Conservation (phyloP, 1,140 invertebrate species). For the Ostrea denselamellosa region DNA sequence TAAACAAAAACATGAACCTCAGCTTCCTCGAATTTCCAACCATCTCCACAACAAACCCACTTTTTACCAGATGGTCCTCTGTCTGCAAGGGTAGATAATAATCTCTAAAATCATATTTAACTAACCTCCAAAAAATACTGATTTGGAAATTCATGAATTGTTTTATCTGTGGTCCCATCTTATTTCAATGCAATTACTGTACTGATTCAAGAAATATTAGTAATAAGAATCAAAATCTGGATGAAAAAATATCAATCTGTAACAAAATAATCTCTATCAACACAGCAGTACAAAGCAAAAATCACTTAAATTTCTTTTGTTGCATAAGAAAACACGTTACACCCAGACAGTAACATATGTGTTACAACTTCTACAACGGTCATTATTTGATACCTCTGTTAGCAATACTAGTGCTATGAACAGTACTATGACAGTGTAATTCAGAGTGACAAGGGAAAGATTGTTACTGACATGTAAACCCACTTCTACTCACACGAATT, state of each 20-base stretch:
- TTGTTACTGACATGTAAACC: not conserved
- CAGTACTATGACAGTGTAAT: not conserved
- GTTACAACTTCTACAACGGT: not conserved
- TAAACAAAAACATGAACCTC: constrained; percentile 95
- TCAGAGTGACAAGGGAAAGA: not conserved
- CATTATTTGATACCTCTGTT: not conserved
- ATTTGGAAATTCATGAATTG: too few relatives aligned
- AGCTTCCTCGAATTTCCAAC: constrained; percentile 91
- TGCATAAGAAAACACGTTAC: not conserved
- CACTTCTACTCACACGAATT: constrained; percentile 11
- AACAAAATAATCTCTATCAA: not conserved
- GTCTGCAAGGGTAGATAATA: constrained; percentile 81
- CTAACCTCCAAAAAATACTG: too few relatives aligned
- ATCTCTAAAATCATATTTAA: not conserved
- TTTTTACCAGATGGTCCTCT: constrained; percentile 93
- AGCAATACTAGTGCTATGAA: not conserved
- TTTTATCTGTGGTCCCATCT: too few relatives aligned
- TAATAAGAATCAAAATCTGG: too few relatives aligned
- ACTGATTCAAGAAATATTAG: too few relatives aligned
- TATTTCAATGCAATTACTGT: too few relatives aligned
- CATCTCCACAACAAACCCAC: constrained; percentile 95
- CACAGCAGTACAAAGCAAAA: not conserved
- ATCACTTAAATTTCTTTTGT: not conserved
- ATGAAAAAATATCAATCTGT: not conserved
- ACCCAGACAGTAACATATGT: not conserved